Evolutionary conservation across 2,888 invertebrate species (phyloP).

Genomic region (Agrochola macilenta): DNA sequence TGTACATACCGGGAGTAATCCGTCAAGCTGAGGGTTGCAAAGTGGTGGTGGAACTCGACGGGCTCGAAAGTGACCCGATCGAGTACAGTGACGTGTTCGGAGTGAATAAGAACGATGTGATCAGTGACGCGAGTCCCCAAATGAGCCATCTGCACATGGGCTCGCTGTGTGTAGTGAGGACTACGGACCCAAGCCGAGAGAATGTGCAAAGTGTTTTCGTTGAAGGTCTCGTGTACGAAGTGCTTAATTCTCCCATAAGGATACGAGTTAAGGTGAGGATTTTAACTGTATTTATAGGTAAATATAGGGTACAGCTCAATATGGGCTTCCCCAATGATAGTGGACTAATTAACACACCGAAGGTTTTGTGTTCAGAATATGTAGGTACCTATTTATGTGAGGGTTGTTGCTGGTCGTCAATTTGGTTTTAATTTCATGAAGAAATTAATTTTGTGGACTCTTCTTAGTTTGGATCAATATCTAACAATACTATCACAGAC

Average conservation of each 20-base stretch:
- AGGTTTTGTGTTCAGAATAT: neutral
- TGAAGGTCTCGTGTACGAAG: conserved; percentile 94
- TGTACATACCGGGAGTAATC: conserved; percentile 97
- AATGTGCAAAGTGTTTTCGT: conserved; percentile 94
- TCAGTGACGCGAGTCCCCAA: conserved; percentile 97
- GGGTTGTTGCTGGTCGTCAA: neutral
- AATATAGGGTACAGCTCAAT: neutral
- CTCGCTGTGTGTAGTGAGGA: conserved; percentile 95
- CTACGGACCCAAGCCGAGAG: conserved; percentile 90
- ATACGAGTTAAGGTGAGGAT: conserved; percentile 88
- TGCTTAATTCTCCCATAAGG: conserved; percentile 86
- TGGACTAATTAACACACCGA: neutral
- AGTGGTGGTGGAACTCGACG: conserved; percentile 96
- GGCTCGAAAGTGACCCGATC: conserved; percentile 92
- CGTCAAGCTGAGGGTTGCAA: conserved; percentile 93
- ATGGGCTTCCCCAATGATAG: conserved; percentile 40
- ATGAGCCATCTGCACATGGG: conserved; percentile 95
- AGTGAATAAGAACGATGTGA: conserved; percentile 95
- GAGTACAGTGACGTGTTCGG: conserved; percentile 95
- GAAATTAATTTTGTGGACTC: neutral
- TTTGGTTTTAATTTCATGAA: conserved; percentile 6
- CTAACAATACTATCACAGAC: conserved; percentile 7
- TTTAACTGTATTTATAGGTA: conserved; percentile 11
- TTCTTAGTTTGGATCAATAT: conserved; percentile 9
- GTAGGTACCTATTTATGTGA: neutral